Evolutionary conservation across 1,140 invertebrate genomes (phyloP).

Genomic region (Scaptodrosophila lebanonensis): DNA sequence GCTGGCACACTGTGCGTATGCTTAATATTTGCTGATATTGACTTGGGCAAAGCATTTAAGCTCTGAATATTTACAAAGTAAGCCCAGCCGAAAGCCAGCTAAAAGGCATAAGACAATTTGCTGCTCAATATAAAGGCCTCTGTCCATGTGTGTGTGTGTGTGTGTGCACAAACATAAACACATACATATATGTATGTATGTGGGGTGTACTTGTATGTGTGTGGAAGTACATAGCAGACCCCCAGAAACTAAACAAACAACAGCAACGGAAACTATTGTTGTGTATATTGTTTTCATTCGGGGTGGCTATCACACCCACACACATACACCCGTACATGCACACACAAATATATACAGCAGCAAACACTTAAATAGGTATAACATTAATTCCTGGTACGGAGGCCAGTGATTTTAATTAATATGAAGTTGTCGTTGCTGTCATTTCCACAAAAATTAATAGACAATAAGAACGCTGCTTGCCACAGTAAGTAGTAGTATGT

Average conservation of each 20-base stretch:
- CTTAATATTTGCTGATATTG: conserved; percentile 68
- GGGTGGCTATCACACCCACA: too few species aligned
- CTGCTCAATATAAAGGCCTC: conserved; percentile 24
- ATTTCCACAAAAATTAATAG: too few species aligned
- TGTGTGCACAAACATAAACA: not conserved
- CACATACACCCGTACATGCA: too few species aligned
- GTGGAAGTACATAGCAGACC: not conserved
- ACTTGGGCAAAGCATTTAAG: conserved; percentile 59
- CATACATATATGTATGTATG: not conserved
- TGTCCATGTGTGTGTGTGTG: not conserved
- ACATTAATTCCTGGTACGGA: too few species aligned
- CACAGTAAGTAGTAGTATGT: too few species aligned
- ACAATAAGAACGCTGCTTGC: too few species aligned
- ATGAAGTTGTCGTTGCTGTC: too few species aligned
- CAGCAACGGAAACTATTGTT: conserved; percentile 50
- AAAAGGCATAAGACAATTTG: conserved; percentile 69
- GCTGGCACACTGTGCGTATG: conserved; percentile 59
- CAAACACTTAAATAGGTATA: too few species aligned
- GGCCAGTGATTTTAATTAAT: too few species aligned
- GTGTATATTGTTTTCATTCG: conserved; percentile 36
- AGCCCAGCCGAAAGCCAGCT: conserved; percentile 27
- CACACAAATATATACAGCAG: too few species aligned
- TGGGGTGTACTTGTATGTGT: not conserved
- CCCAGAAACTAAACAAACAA: conserved; percentile 38
- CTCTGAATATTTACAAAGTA: conserved; percentile 62